These are phyloP conservation scores for Drosophila ustulata DNA, from an alignment of 2,888 invertebrate genomes.

Conservation along the genomic window DNA sequence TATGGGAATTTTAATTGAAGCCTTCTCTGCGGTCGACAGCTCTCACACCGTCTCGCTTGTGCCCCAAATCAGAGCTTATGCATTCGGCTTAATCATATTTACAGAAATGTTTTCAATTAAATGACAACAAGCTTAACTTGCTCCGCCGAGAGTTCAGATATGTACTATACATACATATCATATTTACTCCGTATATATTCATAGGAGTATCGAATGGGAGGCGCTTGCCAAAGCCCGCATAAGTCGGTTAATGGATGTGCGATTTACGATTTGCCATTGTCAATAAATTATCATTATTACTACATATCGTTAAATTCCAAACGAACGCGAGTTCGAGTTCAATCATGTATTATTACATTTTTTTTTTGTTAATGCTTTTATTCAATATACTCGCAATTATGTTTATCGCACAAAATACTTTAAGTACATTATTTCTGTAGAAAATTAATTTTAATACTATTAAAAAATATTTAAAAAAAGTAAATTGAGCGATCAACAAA, in stretches of 20 bases:
- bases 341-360: not conserved
- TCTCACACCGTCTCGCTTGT: not conserved
- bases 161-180: not conserved
- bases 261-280: conserved; percentile 58
- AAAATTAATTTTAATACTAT: too few species aligned
- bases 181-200: not conserved
- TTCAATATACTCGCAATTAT: not conserved
- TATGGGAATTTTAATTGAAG: conserved; percentile 60
- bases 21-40: conserved; percentile 20
- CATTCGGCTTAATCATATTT: conserved; percentile 61
- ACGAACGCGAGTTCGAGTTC: not conserved
- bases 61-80: conserved; percentile 46
- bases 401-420: too few species aligned
- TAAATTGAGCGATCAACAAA: not conserved
- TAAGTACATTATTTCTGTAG: too few species aligned
- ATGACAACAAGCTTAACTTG: conserved; percentile 44
- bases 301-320: not conserved
- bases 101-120: conserved; percentile 57
- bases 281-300: conserved; percentile 50
- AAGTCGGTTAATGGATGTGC: conserved; percentile 65
- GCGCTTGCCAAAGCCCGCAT: conserved; percentile 43
- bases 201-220: not conserved
- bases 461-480: too few species aligned
- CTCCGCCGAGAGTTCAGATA: conserved; percentile 8
- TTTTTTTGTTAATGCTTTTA: not conserved